These are phyloP conservation scores for Cololabis saira DNA, from an alignment of 2,113 vertebrate genomes.

Conservation along the genomic window DNA sequence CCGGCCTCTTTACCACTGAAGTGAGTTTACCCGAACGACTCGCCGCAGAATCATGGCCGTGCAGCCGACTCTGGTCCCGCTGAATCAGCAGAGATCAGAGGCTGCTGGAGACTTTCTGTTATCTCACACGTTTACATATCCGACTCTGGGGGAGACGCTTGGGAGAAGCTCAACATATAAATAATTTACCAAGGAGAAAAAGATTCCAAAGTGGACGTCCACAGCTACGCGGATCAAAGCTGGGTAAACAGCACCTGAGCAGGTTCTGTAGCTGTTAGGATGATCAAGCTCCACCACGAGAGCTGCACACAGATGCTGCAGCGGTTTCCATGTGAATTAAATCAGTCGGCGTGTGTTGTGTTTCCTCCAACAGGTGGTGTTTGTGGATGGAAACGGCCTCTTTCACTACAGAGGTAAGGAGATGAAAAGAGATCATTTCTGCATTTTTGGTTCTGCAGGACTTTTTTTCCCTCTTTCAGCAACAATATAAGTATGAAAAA, in stretches of 20 bases:
- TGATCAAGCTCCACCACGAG: too few species aligned
- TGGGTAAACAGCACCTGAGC: not conserved
- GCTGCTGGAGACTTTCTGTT: too few species aligned
- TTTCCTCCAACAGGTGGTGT: constrained; percentile 85
- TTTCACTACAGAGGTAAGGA: constrained; percentile 89
- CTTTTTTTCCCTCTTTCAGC: too few species aligned
- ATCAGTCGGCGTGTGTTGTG: not conserved
- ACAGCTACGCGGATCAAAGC: not conserved
- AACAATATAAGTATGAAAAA: too few species aligned
- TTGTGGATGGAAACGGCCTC: constrained; percentile 95
- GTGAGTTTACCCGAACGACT: constrained; percentile 10
- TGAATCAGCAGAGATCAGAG: constrained; percentile 13
- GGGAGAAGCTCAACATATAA: not conserved
- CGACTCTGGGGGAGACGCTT: not conserved
- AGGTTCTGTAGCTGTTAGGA: too few species aligned
- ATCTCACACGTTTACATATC: not conserved
- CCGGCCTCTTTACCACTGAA: constrained; percentile 34
- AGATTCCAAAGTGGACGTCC: not conserved
- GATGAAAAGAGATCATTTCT: too few species aligned
- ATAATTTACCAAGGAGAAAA: not conserved
- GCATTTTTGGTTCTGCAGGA: too few species aligned
- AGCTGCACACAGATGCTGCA: too few species aligned
- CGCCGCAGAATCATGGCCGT: constrained; percentile 7
- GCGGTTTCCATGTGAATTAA: not conserved
- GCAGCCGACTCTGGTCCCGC: constrained; percentile 22